Evolutionary conservation across 2,797 vertebrate genomes (phyloP), one percentile per base, ranked within the genome.

Genomic region (Balearica regulorum): DNA sequence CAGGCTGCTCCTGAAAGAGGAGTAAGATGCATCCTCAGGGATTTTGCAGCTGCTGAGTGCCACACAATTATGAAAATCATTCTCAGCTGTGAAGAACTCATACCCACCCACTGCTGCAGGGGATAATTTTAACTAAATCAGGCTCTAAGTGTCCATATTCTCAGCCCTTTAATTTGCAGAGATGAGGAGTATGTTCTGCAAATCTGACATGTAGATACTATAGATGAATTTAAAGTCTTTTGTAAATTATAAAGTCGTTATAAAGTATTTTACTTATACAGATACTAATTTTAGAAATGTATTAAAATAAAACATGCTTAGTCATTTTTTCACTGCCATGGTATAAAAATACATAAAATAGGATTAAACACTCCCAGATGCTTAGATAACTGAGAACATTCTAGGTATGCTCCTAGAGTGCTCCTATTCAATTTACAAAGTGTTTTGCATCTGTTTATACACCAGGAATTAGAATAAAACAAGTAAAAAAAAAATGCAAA

Each of bases 61-160:
- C 90, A 86, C 78, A 97, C 86, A 94, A 96, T 96, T 95, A 93
- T 17, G 48, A 96, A 96, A 96, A 97, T 94, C 85, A 95, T 95
- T 87, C 77, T 96, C 93, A 97, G 94, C 94, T 94, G 87, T 91
- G 87, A 96, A 92, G 86, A 94, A 94, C 83, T 54, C 69, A 87
- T 72, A 90, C 86, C 92, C 95, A 94, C 95, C 91, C 96, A 89
- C 94, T 96, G 87, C 91, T 91, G 86, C 89, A 94, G 86, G 87
- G 90, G 94, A 94, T 93, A 96, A 94, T 95, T 96, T 97, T 94
- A 94, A 95, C 95, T 94, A 94, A 95, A 96, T 94, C 95, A 94
- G 44, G 64, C 91, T 94, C 55, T 91, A 91, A 96, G 90, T 89
- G 81, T 91, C 95, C 91, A 6, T 91, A 94, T 94, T 91, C 88